Conservation (phyloP, 2,797 vertebrate species). For the Amblyraja radiata region DNA sequence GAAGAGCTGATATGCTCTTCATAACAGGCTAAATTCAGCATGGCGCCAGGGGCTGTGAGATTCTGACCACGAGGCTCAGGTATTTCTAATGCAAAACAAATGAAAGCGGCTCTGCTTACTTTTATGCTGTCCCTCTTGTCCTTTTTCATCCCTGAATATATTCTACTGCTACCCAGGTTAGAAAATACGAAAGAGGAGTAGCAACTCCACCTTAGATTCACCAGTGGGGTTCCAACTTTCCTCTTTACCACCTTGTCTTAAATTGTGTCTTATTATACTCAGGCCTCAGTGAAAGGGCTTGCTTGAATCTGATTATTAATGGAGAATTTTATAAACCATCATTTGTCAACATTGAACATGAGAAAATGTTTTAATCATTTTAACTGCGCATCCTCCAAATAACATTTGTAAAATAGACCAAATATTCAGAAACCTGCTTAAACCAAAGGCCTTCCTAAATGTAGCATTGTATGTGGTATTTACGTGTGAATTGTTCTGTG, state of each 20-base stretch:
- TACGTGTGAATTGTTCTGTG: background rate
- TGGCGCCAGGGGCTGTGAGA: background rate
- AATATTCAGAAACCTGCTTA: background rate
- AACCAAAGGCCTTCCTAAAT: background rate
- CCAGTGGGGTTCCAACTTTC: background rate
- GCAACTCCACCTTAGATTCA: too few species aligned
- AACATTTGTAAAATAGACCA: background rate
- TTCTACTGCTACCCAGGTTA: background rate
- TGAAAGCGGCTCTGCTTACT: background rate
- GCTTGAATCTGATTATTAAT: background rate
- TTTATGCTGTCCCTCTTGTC: background rate
- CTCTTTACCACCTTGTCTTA: background rate
- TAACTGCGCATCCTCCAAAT: background rate
- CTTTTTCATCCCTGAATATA: background rate
- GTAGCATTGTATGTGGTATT: background rate
- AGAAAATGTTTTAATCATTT: background rate
- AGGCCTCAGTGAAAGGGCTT: background rate
- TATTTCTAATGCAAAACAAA: background rate
- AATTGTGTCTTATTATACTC: background rate
- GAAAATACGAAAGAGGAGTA: too few species aligned
- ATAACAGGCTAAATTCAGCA: background rate
- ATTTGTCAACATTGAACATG: background rate
- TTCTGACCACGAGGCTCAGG: background rate
- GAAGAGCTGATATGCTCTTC: background rate
- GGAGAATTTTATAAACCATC: background rate